A percentile compares a stretch with the other conserved stretches of the same genome.
phyloP scores from a whole-genome alignment of 2,797 vertebrate genomes.

The Phrynocephalus guinanensis region DNA sequence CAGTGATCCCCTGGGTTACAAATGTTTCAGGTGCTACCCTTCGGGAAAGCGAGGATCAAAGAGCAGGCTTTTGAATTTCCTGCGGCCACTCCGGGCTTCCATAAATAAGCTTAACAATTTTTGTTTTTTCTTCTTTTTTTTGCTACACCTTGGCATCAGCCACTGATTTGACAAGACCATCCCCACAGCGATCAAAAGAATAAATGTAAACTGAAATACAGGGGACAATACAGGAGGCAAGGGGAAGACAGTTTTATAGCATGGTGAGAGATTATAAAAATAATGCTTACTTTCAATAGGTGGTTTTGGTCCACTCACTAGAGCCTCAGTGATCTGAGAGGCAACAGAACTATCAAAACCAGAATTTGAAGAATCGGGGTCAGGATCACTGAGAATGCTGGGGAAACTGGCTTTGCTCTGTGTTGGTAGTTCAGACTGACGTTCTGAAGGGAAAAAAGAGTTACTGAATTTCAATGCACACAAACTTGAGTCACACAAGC shows the following conservation, averaged over 20 bases:
- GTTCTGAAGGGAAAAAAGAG: conserved; percentile 81
- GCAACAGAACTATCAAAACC: conserved; percentile 98
- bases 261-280: background rate
- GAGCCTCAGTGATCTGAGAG: conserved; percentile 96
- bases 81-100: background rate
- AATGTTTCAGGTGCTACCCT: no score
- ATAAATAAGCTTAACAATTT: background rate
- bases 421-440: conserved; percentile 96
- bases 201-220: background rate
- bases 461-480: conserved; percentile 2
- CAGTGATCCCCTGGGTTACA: no score
- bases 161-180: background rate
- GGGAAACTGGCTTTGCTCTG: conserved; percentile 99
- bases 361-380: conserved; percentile 97
- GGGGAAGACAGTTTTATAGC: background rate
- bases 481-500: background rate
- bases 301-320: conserved; percentile 95
- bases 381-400: conserved; percentile 96
- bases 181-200: background rate
- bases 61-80: no score
- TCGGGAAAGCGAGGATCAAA: no score
- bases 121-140: no score
- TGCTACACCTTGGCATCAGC: background rate
- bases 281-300: conserved; percentile 93
- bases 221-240: background rate